phyloP scores from a whole-genome alignment of 2,797 vertebrate genomes.

The Trematomus bernacchii region DNA sequence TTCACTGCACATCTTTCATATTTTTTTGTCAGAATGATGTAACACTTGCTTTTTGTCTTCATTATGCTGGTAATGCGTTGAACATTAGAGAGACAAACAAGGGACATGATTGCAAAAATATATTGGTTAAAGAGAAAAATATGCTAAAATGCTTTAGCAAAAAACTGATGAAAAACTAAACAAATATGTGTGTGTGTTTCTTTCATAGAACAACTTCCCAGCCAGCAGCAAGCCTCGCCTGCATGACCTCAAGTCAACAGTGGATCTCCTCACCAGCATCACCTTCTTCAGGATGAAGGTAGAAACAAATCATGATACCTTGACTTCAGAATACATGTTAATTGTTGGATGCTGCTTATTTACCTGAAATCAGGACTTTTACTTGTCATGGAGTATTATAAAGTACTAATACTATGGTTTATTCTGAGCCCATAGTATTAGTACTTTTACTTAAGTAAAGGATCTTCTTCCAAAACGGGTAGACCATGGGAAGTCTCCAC shows the following conservation, averaged over 20 bases:
- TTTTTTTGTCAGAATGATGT: not conserved
- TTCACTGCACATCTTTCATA: slow-evolving; percentile 2
- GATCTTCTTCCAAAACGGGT: too few species aligned
- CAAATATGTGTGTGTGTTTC: not conserved
- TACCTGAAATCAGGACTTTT: too few species aligned
- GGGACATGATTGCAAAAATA: not conserved
- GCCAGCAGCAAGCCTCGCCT: slow-evolving; percentile 93
- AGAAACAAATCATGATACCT: slow-evolving; percentile 8
- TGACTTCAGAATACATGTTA: not conserved
- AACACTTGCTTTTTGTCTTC: not conserved
- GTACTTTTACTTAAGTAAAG: too few species aligned
- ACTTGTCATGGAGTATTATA: too few species aligned
- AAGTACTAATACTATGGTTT: too few species aligned
- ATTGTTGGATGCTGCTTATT: too few species aligned
- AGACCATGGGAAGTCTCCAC: not conserved
- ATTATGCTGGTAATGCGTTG: not conserved
- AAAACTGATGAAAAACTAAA: not conserved
- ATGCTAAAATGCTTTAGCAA: not conserved
- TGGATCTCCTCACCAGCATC: slow-evolving; percentile 98
- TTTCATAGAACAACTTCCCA: slow-evolving; percentile 95
- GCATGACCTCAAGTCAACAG: slow-evolving; percentile 94
- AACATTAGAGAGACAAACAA: not conserved
- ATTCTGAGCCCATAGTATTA: too few species aligned
- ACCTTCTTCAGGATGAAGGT: slow-evolving; percentile 99
- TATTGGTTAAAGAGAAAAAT: not conserved